Conservation (phyloP, 2,797 vertebrate genomes). For the Mionectes olivaceus region DNA sequence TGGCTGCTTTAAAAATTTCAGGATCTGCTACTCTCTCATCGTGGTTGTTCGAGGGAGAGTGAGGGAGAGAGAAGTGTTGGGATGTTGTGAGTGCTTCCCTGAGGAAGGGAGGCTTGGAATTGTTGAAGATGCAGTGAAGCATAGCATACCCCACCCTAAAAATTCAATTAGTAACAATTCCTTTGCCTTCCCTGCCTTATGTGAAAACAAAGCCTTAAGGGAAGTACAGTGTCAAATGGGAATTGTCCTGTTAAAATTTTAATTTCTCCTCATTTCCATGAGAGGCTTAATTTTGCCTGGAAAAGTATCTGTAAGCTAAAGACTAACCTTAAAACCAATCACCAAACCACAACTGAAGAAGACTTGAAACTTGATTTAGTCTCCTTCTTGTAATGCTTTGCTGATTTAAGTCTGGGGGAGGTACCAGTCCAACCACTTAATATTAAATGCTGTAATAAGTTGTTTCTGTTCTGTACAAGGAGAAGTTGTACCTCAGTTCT, state of each 20-base stretch:
- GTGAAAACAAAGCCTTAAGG: not conserved
- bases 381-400: not conserved
- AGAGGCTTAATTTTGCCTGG: not conserved
- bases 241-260: not conserved
- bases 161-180: not conserved
- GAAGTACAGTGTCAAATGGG: not conserved
- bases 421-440: not conserved
- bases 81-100: not conserved
- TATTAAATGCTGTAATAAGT: fast-evolving
- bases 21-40: not conserved
- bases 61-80: not conserved
- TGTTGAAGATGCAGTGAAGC: not conserved
- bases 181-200: not conserved
- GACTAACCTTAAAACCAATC: not conserved
- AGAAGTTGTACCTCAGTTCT: not conserved
- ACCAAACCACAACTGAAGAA: not conserved
- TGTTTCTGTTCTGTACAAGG: not conserved
- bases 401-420: not conserved
- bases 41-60: not conserved
- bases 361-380: not conserved
- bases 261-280: not conserved
- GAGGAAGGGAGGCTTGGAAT: not conserved
- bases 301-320: not conserved
- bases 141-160: not conserved
- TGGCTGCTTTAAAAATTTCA: not conserved